Evolutionary conservation across 2,797 vertebrate genomes (phyloP).

Genomic region (Salmo trutta): DNA sequence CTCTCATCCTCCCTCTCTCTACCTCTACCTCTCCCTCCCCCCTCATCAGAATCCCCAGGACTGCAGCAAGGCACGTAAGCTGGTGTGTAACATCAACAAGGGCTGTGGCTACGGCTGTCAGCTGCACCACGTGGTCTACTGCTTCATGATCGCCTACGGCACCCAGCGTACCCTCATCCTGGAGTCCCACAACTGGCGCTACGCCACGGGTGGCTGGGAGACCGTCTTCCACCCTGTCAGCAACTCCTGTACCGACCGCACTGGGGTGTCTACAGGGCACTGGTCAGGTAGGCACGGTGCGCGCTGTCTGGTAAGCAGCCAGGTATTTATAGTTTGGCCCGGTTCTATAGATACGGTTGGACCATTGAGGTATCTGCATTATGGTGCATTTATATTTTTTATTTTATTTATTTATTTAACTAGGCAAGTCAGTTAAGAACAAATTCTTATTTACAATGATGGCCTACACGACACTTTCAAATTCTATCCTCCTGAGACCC

Average conservation of each 20-base stretch:
- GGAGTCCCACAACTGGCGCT: conserved; percentile 98
- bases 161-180: conserved; percentile 93
- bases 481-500: too few relatives aligned
- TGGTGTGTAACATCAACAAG: conserved; percentile 99
- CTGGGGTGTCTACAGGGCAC: conserved; percentile 88
- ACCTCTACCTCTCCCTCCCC: conserved; percentile 19
- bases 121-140: conserved; percentile 97
- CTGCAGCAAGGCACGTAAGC: conserved; percentile 95
- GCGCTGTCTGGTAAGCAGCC: background rate
- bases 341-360: too few relatives aligned
- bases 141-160: conserved; percentile 98
- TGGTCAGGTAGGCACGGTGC: conserved; percentile 85
- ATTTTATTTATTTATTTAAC: too few relatives aligned
- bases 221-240: conserved; percentile 95
- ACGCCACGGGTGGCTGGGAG: conserved; percentile 95
- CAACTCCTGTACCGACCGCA: conserved; percentile 90
- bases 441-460: too few relatives aligned
- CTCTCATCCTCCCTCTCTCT: background rate
- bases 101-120: conserved; percentile 98
- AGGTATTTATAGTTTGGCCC: background rate
- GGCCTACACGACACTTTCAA: too few relatives aligned
- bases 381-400: too few relatives aligned
- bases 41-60: conserved; percentile 89
- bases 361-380: too few relatives aligned
- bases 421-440: too few relatives aligned